Evolutionary conservation across 35 echinoderm and acorn worm species (phyloP).

Genomic region (Stichopus chloronotus): DNA sequence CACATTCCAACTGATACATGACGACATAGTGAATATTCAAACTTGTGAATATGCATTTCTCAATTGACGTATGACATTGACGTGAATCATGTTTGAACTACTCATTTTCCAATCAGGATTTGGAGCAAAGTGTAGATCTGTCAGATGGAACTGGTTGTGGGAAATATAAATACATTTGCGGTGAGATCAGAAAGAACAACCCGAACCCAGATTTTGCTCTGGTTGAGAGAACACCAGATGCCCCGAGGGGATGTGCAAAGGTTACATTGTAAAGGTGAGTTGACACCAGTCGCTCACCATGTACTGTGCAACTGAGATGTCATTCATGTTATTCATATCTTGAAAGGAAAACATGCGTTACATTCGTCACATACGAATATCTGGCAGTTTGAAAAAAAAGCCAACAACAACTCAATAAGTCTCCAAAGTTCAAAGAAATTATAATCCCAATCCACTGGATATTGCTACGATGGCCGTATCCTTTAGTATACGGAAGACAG

Average conservation of each 20-base stretch:
- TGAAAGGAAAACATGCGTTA: background rate
- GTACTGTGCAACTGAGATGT: background rate
- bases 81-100: too few relatives aligned
- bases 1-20: too few relatives aligned
- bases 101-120: constrained; percentile 4
- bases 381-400: too few relatives aligned
- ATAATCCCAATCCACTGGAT: too few relatives aligned
- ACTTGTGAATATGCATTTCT: too few relatives aligned
- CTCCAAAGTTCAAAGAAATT: too few relatives aligned
- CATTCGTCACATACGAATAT: background rate
- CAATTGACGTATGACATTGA: too few relatives aligned
- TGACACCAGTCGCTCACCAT: background rate
- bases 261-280: constrained; percentile 44
- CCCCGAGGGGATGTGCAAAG: constrained; percentile 37
- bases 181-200: constrained; percentile 32
- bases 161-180: constrained; percentile 37
- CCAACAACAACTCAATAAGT: too few relatives aligned
- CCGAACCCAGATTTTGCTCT: constrained; percentile 50
- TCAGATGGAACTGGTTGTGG: constrained; percentile 14
- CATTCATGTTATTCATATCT: background rate
- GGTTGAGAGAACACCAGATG: background rate
- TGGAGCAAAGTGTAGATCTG: constrained; percentile 48
- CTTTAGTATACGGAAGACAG: too few relatives aligned
- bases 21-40: too few relatives aligned
- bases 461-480: too few relatives aligned